Conservation (phyloP, 2,888 invertebrate species). For the Eupeodes latifasciatus region DNA sequence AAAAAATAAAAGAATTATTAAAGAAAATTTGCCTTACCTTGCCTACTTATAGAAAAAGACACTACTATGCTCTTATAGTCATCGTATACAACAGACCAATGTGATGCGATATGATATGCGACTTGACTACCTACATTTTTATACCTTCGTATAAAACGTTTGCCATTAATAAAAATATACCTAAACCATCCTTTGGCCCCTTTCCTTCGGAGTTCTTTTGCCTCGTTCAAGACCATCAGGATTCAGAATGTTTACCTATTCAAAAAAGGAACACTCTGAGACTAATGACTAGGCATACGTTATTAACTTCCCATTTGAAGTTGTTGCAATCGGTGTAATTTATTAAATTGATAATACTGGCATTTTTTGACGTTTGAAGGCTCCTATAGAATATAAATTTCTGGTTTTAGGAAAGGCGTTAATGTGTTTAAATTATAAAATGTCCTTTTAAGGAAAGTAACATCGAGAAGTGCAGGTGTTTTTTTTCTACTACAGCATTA, state of each 20-base stretch:
- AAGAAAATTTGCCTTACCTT: constrained; percentile 45
- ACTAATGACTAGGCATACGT: neutral
- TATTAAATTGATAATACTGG: too few species aligned
- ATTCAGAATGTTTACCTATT: neutral
- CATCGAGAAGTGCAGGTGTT: too few species aligned
- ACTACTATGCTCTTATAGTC: neutral
- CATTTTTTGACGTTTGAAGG: too few species aligned
- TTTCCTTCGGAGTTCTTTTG: constrained; percentile 3
- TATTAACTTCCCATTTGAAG: too few species aligned
- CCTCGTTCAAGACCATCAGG: constrained; percentile 14
- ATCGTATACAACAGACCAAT: too few species aligned
- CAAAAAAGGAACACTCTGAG: neutral
- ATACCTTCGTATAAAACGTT: neutral
- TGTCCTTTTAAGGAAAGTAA: too few species aligned
- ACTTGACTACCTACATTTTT: neutral
- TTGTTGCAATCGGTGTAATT: too few species aligned
- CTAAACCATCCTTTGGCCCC: neutral
- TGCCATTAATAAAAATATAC: constrained; percentile 39
- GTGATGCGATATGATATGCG: too few species aligned
- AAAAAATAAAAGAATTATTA: constrained; percentile 14
- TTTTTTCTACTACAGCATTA: too few species aligned
- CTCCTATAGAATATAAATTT: too few species aligned
- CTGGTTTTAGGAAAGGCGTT: too few species aligned
- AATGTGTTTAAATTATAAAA: too few species aligned
- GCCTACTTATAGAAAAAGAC: constrained; percentile 40